Evolutionary conservation across 1,140 invertebrate species (phyloP), one percentile per base, ranked within the genome.

Genomic region (Drosophila eugracilis): DNA sequence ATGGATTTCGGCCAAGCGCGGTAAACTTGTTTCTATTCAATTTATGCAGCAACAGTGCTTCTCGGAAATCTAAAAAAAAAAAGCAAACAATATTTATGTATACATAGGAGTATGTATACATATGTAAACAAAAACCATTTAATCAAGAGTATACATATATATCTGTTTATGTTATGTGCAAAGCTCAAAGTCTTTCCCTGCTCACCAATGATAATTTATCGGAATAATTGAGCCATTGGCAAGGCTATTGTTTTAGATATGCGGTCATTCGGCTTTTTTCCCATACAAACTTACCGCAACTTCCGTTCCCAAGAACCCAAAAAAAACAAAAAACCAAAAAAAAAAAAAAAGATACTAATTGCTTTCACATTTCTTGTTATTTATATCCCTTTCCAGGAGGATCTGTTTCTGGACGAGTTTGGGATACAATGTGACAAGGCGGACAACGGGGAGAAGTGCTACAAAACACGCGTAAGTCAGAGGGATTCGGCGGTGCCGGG

Each of bases 341-440:
- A 30, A 7, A 30, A 7, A 4, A 26, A 12, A 17, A 9, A 22
- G 12, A 26, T 10, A 21, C 47, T 73, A 62, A 53, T 48, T 73
- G 55, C 26, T 36, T 62, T 49, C 32, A 53, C 22, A 36, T 73
- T 74, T 45, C 44, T 45, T 36, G 50, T 55, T 15, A 28, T 17
- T 44, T 42, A 57, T 53, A 17, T 49, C 21, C 22, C 50, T 77
- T 90, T 76, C 66, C 74, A 90, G 89, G 89, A 90, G 81, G 75
- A 83, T 77, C 57, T 78, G 30, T 90, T 90, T 83, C 69, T 83
- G 52, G 85, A 90, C 58, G 89, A 90, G 41, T 89, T 83, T 34
- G 89, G 89, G 12, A 74, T 90, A 14, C 60, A 76, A 24, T 90
- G 89, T 59, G 80, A 70, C 21, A 85, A 76, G 66, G 84, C 78